These are phyloP conservation scores for Micromussa lordhowensis DNA, from an alignment of 92 coral and sea anemone genomes.

Conservation along the genomic window DNA sequence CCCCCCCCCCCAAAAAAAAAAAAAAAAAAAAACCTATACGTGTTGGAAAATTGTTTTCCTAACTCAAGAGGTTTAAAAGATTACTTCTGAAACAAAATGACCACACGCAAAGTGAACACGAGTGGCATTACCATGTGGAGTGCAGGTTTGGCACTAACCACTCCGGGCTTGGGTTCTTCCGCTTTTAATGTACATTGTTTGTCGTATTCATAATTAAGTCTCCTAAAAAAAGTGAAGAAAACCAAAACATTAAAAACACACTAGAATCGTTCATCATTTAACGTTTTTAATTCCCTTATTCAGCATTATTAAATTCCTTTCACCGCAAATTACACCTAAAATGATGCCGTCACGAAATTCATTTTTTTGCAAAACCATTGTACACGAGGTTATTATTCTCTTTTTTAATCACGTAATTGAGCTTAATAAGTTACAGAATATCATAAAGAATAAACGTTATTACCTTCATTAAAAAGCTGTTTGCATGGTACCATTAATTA, in stretches of 20 bases:
- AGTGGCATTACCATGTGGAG: not conserved
- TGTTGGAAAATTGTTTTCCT: not conserved
- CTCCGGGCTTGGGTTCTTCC: not conserved
- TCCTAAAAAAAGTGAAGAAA: not conserved
- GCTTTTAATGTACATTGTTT: not conserved
- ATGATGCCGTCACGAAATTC: not conserved
- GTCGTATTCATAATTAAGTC: not conserved
- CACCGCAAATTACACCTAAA: not conserved
- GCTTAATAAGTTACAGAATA: slow-evolving; percentile 16
- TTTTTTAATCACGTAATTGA: slow-evolving; percentile 17
- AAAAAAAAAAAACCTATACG: not conserved
- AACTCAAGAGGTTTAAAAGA: not conserved
- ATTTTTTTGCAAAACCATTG: not conserved
- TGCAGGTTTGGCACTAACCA: not conserved
- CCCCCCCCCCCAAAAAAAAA: not conserved
- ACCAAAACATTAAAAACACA: not conserved
- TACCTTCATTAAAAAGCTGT: slow-evolving; percentile 26
- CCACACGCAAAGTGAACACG: not conserved
- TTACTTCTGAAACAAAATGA: not conserved
- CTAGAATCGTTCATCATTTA: not conserved
- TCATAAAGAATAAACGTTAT: not conserved
- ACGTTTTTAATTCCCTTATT: not conserved
- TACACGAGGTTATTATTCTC: not conserved
- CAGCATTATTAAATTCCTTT: not conserved
- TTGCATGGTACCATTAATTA: slow-evolving; percentile 7